Evolutionary conservation across 2,888 invertebrate species (phyloP).

Genomic region (Tryphoninae sp.): DNA sequence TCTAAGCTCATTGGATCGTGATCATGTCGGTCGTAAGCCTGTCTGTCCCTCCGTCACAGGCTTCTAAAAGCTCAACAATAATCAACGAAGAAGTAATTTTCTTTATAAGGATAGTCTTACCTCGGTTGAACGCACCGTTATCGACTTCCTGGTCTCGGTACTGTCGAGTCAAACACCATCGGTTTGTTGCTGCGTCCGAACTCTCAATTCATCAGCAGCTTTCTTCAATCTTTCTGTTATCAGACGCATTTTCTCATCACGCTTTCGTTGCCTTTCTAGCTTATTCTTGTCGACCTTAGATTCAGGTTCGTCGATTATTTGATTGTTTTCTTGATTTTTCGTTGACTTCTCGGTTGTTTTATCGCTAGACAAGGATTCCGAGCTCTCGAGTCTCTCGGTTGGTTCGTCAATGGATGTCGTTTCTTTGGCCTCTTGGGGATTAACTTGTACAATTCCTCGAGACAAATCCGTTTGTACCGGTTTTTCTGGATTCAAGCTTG

Average conservation of each 20-base stretch:
- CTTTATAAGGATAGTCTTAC: background rate
- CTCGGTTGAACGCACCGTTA: background rate
- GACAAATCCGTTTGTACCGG: slow-evolving; percentile 48
- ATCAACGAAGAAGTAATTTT: slow-evolving; percentile 9
- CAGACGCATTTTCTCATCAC: slow-evolving; percentile 72
- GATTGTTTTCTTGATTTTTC: background rate
- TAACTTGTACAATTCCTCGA: slow-evolving; percentile 3
- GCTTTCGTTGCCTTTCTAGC: slow-evolving; percentile 68
- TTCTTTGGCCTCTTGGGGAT: slow-evolving; percentile 26
- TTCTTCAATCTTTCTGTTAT: slow-evolving; percentile 68
- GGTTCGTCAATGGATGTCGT: slow-evolving; percentile 16
- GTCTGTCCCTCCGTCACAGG: too few relatives aligned
- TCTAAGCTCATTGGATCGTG: too few relatives aligned
- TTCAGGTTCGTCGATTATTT: slow-evolving; percentile 18
- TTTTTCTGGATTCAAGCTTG: slow-evolving; percentile 21
- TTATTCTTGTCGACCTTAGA: slow-evolving; percentile 50
- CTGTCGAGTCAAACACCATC: background rate
- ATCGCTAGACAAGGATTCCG: slow-evolving; percentile 15
- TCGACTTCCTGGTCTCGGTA: background rate
- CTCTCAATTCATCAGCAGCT: slow-evolving; percentile 56
- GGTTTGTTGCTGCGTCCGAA: slow-evolving; percentile 1
- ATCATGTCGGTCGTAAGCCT: too few relatives aligned
- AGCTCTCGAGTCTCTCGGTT: slow-evolving; percentile 22
- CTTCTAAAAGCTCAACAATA: too few relatives aligned
- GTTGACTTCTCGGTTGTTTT: background rate